Evolutionary conservation across 1,140 invertebrate genomes (phyloP), one percentile per base, ranked within the genome.

Genomic region (Meteorus sp.): DNA sequence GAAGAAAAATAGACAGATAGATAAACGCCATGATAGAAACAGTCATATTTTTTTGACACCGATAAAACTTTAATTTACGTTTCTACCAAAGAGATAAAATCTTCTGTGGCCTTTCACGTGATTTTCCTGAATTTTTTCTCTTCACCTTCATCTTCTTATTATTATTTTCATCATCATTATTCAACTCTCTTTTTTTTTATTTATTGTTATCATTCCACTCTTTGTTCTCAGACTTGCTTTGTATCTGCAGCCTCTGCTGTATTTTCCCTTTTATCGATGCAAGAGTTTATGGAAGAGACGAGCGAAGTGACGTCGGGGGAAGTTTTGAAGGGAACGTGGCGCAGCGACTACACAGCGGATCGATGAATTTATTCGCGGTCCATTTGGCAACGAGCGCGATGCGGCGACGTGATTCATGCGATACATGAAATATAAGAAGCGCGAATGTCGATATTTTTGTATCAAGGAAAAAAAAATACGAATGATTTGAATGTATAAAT

Each of bases 341-440:
- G n/a, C n/a, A n/a, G n/a, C n/a, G n/a, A n/a, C n/a, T n/a, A n/a
- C n/a, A n/a, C n/a, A n/a, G n/a, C n/a, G 27, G 53, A 58, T 58
- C 56, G 56, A 58, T 58, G 56, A 58, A 58, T 58, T 57, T 57
- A 57, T 57, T 58, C 35, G 56, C 56, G 56, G 56, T 58, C 56
- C 56, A 58, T 58, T 58, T 58, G 56, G 56, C 56, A 58, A 51
- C 45, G 20, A 43, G 35, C 35, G 41, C 47, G 47, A 31, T 50
- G 47, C 56, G 43, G 25, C 55, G 33, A 58, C 56, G 56, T 51
- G 43, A 58, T 58, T 58, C 47, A 58, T 58, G 56, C 56, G 31
- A 58, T 57, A 58, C 56, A 58, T 58, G 9, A 13, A 19, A 47
- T 15, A 52, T n/a, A 52, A 48, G 39, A 22, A 56, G 19, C 20